Evolutionary conservation across 35 echinoderm and acorn worm species (phyloP).

Genomic region (Ptychodera flava): DNA sequence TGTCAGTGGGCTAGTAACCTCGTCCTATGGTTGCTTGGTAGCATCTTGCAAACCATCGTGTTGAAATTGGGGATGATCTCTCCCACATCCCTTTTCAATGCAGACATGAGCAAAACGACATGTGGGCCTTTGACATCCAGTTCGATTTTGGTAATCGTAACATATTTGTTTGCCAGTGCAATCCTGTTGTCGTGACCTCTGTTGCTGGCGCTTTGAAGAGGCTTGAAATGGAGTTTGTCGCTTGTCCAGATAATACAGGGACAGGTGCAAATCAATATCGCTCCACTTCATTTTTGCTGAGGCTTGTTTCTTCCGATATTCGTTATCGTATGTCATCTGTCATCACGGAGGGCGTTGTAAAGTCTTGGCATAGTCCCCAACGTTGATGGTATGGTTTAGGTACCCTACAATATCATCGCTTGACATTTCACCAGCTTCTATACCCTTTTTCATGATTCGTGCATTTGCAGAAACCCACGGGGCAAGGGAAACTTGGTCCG

Average conservation of each 20-base stretch:
- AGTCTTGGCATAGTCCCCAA: too few relatives aligned
- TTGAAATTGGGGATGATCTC: background rate
- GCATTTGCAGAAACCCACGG: background rate
- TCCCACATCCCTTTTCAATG: background rate
- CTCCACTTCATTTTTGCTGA: background rate
- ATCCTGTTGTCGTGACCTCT: too few relatives aligned
- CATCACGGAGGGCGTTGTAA: background rate
- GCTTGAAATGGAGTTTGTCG: too few relatives aligned
- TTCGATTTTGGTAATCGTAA: background rate
- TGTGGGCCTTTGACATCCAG: background rate
- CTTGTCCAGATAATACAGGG: background rate
- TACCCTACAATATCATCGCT: background rate
- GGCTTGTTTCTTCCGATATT: background rate
- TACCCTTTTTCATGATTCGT: background rate
- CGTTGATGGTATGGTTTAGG: background rate
- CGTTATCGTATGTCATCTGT: background rate
- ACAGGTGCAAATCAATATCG: background rate
- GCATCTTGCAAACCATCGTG: background rate
- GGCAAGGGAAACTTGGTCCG: background rate
- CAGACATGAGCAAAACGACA: background rate
- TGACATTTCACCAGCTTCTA: background rate
- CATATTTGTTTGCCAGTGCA: background rate
- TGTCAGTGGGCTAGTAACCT: background rate
- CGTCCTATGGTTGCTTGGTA: background rate
- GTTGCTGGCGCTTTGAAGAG: too few relatives aligned